Percentiles rank a stretch among this genome's conserved stretches.
Conservation (phyloP, 2,797 vertebrate genomes). For the Anguilla obscura region DNA sequence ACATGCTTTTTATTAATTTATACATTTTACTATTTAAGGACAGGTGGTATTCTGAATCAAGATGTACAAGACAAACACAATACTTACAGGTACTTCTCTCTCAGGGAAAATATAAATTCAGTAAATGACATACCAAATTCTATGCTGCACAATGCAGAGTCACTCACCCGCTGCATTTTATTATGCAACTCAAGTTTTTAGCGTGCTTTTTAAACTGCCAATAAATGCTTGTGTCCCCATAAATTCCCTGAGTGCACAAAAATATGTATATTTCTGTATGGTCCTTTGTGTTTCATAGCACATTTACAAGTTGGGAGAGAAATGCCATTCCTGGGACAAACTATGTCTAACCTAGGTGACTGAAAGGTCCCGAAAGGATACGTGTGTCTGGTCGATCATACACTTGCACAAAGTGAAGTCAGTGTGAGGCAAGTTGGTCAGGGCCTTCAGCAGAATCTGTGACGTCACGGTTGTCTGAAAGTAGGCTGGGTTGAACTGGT, state of each 20-base stretch:
- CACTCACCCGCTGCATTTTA: background rate
- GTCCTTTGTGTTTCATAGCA: too few relatives aligned
- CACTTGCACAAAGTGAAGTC: conserved; percentile 97
- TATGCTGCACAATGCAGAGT: background rate
- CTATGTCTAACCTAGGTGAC: background rate
- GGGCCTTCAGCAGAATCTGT: conserved; percentile 90
- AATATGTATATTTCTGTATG: too few relatives aligned
- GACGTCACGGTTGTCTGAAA: conserved; percentile 89
- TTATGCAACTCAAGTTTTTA: background rate
- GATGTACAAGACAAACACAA: background rate
- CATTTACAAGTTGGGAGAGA: background rate
- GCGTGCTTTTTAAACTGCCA: background rate
- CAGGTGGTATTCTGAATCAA: background rate
- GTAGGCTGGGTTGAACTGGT: conserved; percentile 94
- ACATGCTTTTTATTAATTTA: background rate
- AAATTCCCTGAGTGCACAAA: background rate
- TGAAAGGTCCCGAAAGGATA: conserved; percentile 73
- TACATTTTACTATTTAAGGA: background rate
- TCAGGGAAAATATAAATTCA: background rate
- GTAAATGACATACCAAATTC: background rate
- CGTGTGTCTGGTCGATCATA: conserved; percentile 93
- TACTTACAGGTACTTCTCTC: background rate
- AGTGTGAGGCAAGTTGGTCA: conserved; percentile 93
- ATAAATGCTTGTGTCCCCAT: background rate
- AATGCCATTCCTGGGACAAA: background rate